Base-by-base conservation (phyloP, 2,888 invertebrate genomes). In the Drosophila nr. perissopoda region DNA sequence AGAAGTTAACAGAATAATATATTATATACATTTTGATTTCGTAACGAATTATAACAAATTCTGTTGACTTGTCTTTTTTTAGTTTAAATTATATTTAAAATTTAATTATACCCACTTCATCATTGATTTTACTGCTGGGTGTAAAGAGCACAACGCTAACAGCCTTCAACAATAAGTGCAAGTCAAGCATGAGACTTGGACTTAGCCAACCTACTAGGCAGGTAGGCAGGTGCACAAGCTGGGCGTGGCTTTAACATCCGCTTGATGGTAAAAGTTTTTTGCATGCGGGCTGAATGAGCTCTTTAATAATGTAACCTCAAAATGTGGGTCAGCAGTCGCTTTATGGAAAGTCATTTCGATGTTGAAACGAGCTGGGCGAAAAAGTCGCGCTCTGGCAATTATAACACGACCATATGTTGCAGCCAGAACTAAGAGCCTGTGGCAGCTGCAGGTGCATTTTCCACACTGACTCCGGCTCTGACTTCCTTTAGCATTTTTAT, bases 401-500 rank as follows among this genome's bases (percentile, higher is more conserved):
- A 85, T 88, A 83, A 78, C 82, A 76, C 83, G 74, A 61, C 82
- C 88, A 84, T 84, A 87, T 84, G 83, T 84, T 87, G 74, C 72
- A 65, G 70, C 72, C 80, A 65, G 70, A 58, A 75, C 84, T 83
- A 87, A 87, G 79, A 83, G 85, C 85, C 54, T 62, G 81, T 65
- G 81, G 82, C 82, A 87, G 76, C 83, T 84, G 85, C 78, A 79
- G 79, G 72, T 79, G 76, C 76, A 76, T 67, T 76, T 72, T 33
- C 52, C 67, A 75, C 62, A 64, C 66, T 27, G 63, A 70, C 68
- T 61, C 54, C 18, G 18, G 25, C 46, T 46, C 38, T 40, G 46
- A 36, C 31, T 38, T 49, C 36, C 54, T 31, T 21, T 42, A 31
- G 29, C 46, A 42, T 40, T 25, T 56, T 46, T 52, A 60, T 46